A percentile compares a stretch with the other conserved stretches of the same genome.
Conservation (phyloP, 2,888 invertebrate species). For the Euphydryas editha region DNA sequence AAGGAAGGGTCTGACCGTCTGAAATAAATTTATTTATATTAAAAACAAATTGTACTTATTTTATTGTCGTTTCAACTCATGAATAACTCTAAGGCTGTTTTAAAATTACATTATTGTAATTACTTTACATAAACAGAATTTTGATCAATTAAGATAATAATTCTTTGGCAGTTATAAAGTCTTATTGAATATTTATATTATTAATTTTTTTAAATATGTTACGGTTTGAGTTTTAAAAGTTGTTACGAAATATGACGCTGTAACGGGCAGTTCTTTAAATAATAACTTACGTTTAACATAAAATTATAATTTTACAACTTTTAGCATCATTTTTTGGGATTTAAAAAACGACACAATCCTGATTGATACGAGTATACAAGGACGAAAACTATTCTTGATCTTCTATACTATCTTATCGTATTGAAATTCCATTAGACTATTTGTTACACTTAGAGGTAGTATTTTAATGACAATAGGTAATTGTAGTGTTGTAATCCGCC, state of each 20-base stretch:
- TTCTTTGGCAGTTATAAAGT: neutral
- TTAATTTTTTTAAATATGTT: conserved; percentile 21
- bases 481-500: too few relatives aligned
- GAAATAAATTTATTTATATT: conserved; percentile 37
- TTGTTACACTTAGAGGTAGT: neutral
- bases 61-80: too few relatives aligned
- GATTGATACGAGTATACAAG: neutral
- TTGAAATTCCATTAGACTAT: too few relatives aligned
- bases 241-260: conserved; percentile 38
- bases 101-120: neutral
- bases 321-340: neutral
- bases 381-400: neutral
- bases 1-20: conserved; percentile 94
- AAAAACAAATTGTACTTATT: neutral
- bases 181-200: conserved; percentile 14
- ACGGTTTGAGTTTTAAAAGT: conserved; percentile 40
- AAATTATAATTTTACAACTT: conserved; percentile 15
- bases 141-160: neutral
- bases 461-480: neutral
- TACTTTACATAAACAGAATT: neutral
- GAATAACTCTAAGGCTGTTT: neutral
- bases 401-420: neutral
- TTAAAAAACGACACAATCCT: neutral
- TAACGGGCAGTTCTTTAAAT: conserved; percentile 26
- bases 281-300: conserved; percentile 33